phyloP scores from a whole-genome alignment of 2,113 vertebrate species.

The Megaceryle torquata region DNA sequence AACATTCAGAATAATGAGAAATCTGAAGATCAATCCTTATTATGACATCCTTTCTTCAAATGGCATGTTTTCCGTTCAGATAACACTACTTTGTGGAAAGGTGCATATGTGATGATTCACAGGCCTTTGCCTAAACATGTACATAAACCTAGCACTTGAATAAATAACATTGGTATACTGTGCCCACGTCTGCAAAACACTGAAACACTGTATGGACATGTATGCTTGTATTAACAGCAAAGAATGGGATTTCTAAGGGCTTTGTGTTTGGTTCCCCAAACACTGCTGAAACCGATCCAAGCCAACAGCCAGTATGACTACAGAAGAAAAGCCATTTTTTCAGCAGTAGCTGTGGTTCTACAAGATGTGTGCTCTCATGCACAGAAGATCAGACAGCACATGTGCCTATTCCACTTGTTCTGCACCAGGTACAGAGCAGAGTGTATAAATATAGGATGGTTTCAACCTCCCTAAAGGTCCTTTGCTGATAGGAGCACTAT shows the following conservation, averaged over 20 bases:
- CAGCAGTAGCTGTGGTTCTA: neutral
- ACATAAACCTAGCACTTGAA: neutral
- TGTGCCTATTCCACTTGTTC: neutral
- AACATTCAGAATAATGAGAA: neutral
- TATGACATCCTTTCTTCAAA: neutral
- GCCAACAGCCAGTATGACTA: neutral
- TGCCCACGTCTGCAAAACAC: neutral
- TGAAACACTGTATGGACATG: conserved; percentile 5
- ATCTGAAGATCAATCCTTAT: neutral
- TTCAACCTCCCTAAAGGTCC: neutral
- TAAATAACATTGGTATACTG: neutral
- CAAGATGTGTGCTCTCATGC: neutral
- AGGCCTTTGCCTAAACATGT: neutral
- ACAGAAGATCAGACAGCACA: neutral
- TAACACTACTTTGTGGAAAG: neutral
- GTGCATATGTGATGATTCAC: neutral
- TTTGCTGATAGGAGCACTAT: neutral
- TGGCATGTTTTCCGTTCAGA: neutral
- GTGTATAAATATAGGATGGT: neutral
- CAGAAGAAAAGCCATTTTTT: neutral
- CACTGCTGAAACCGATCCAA: neutral
- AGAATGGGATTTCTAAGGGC: neutral
- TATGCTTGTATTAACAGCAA: neutral
- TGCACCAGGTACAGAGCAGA: neutral
- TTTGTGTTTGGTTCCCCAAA: neutral